A percentile compares a stretch with the other conserved stretches of the same genome.
phyloP scores from a whole-genome alignment of 2,888 invertebrate genomes.

The Pachydiplax longipennis region DNA sequence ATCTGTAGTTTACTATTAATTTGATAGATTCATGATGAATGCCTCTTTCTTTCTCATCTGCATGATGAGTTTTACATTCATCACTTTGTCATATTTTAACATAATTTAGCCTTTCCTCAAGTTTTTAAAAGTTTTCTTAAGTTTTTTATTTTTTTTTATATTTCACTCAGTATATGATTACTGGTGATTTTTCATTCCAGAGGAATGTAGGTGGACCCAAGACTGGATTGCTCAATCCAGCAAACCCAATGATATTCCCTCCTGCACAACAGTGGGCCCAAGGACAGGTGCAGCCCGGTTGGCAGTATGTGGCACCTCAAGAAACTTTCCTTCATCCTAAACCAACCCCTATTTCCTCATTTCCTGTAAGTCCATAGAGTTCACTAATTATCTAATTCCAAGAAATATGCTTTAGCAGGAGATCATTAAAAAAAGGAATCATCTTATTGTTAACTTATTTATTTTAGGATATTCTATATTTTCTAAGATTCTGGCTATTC shows the following conservation, averaged over 20 bases:
- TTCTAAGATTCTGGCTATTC: not conserved
- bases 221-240: not conserved
- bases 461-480: too few relatives aligned
- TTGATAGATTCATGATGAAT: too few relatives aligned
- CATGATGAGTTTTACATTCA: too few relatives aligned
- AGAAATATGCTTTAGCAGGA: not conserved
- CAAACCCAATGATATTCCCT: not conserved
- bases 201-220: not conserved
- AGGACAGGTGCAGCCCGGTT: not conserved
- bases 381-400: not conserved
- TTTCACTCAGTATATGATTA: not conserved
- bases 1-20: too few relatives aligned
- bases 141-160: not conserved
- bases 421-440: not conserved
- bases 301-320: slow-evolving; percentile 10
- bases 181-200: not conserved
- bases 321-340: slow-evolving; percentile 15
- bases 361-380: not conserved
- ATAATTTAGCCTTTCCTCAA: not conserved
- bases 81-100: too few relatives aligned
- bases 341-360: slow-evolving; percentile 1
- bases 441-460: too few relatives aligned
- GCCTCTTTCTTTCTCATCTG: too few relatives aligned
- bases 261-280: not conserved
- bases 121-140: too few relatives aligned